phyloP scores from a whole-genome alignment of 2,797 vertebrate species.

The Ibycter americanus region DNA sequence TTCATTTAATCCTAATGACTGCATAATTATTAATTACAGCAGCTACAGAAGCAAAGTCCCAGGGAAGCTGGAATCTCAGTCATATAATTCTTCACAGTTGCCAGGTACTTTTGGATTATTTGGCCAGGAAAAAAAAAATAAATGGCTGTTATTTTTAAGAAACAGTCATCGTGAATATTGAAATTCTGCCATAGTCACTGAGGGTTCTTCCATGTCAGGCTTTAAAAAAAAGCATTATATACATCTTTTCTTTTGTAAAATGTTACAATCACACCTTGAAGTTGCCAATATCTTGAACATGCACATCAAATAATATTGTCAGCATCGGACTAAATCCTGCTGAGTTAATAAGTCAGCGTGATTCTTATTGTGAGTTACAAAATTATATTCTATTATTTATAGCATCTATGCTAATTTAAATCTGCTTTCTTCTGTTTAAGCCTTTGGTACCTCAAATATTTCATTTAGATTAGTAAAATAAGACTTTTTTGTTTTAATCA shows the following conservation, averaged over 20 bases:
- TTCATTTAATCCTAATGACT: conserved; percentile 47
- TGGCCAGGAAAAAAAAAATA: not conserved
- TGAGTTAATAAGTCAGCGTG: not conserved
- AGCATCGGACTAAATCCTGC: not conserved
- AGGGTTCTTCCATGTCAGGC: not conserved
- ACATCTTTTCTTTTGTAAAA: not conserved
- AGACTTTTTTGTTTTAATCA: not conserved
- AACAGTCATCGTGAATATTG: not conserved
- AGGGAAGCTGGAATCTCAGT: not conserved
- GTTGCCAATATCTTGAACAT: not conserved
- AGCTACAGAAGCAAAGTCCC: conserved; percentile 28
- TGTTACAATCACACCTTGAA: not conserved
- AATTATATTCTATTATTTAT: not conserved
- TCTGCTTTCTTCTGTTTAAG: not conserved
- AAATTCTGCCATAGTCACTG: not conserved
- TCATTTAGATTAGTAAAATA: not conserved
- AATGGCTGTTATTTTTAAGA: not conserved
- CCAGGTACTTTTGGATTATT: not conserved
- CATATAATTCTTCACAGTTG: not conserved
- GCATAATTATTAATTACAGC: conserved; percentile 54
- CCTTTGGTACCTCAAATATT: not conserved
- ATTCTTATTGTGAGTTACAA: not conserved
- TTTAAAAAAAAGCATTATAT: not conserved
- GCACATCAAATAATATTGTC: not conserved
- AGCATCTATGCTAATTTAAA: not conserved